Percentiles rank a stretch among this genome's conserved stretches.
Evolutionary conservation across 2,113 vertebrate species (phyloP).

Genomic region (Tragelaphus scriptus): DNA sequence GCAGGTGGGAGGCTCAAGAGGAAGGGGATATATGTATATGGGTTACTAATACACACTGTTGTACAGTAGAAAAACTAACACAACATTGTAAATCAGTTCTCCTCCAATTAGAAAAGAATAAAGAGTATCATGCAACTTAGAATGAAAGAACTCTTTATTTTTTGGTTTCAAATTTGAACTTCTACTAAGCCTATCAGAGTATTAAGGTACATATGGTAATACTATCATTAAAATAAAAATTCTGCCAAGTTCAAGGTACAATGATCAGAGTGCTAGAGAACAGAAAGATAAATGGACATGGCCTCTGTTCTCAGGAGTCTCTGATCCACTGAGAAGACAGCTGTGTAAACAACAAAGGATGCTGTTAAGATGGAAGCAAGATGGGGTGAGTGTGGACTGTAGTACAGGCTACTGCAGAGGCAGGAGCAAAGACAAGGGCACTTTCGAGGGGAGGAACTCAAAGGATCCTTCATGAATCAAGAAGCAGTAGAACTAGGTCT

Average conservation of each 20-base stretch:
- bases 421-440: background rate
- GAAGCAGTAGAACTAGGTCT: background rate
- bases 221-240: background rate
- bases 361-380: background rate
- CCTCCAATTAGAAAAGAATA: background rate
- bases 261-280: background rate
- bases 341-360: background rate
- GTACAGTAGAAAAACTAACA: background rate
- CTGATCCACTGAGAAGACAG: background rate
- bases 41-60: background rate
- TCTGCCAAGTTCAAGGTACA: background rate
- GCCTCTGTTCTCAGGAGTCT: background rate
- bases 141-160: background rate
- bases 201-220: background rate
- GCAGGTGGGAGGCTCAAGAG: background rate
- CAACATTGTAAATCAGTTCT: background rate
- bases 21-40: background rate
- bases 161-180: background rate
- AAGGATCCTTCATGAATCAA: background rate
- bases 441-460: background rate
- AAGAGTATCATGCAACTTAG: background rate
- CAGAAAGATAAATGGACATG: background rate
- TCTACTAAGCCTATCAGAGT: background rate
- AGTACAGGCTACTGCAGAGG: background rate
- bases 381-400: background rate